phyloP scores from a whole-genome alignment of 1,140 invertebrate species.

The Antheraea pernyi region DNA sequence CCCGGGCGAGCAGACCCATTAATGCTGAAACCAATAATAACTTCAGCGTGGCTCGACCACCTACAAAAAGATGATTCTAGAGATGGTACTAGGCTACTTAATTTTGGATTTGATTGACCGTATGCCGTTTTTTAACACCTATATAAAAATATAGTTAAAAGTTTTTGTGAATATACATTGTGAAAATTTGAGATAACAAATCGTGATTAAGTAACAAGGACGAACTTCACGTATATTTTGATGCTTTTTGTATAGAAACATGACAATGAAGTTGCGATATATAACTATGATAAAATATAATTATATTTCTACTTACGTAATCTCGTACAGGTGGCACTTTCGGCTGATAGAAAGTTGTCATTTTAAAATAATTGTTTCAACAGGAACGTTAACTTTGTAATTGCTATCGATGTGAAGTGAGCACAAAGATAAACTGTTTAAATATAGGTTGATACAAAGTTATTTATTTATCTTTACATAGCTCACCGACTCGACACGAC shows the following conservation, averaged over 20 bases:
- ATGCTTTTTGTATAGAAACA: neutral
- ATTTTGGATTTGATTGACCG: no score
- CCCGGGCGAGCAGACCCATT: no score
- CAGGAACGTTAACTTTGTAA: slow-evolving; percentile 17
- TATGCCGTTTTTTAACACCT: no score
- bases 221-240: no score
- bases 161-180: neutral
- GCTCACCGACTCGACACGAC: slow-evolving; percentile 12
- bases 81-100: no score
- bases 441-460: slow-evolving; percentile 21
- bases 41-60: no score
- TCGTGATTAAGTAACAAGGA: no score
- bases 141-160: no score
- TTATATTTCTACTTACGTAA: slow-evolving; percentile 17
- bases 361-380: slow-evolving; percentile 13
- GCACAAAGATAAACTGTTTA: slow-evolving; percentile 21
- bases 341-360: slow-evolving; percentile 9
- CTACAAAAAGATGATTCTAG: no score
- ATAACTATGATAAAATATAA: neutral
- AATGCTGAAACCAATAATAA: no score
- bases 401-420: slow-evolving; percentile 41
- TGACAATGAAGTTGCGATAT: no score
- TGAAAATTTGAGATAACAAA: no score
- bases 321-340: slow-evolving; percentile 16
- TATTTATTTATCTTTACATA: slow-evolving; percentile 17